Conservation (phyloP, 2,797 vertebrate genomes). For the Parambassis ranga region DNA sequence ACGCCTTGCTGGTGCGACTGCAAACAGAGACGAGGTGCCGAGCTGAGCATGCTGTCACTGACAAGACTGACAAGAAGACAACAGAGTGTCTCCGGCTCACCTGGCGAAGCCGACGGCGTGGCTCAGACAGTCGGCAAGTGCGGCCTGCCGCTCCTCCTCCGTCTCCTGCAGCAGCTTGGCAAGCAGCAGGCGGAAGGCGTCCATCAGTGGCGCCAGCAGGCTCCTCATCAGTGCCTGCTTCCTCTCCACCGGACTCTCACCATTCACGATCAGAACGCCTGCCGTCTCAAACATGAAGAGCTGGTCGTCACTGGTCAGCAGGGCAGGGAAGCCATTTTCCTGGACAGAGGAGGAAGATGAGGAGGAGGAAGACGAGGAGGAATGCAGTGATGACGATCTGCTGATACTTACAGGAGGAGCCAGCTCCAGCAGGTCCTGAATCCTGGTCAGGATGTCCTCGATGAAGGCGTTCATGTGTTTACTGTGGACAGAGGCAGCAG, state of each 20-base stretch:
- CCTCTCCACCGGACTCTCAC: slow-evolving; percentile 89
- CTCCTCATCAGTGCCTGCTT: slow-evolving; percentile 95
- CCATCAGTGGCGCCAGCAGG: slow-evolving; percentile 91
- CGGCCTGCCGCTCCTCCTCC: slow-evolving; percentile 89
- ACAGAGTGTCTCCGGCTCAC: slow-evolving; percentile 19
- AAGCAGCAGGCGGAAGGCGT: slow-evolving; percentile 91
- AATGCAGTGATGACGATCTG: neutral
- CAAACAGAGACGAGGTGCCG: neutral
- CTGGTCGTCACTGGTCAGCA: slow-evolving; percentile 96
- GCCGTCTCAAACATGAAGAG: slow-evolving; percentile 98
- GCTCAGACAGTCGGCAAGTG: slow-evolving; percentile 91
- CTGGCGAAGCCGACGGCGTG: slow-evolving; percentile 96
- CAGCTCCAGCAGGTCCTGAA: slow-evolving; percentile 95
- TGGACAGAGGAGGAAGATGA: slow-evolving; percentile 45
- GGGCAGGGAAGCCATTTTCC: slow-evolving; percentile 92
- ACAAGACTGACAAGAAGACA: neutral
- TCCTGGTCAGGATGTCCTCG: slow-evolving; percentile 93
- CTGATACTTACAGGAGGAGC: slow-evolving; percentile 86
- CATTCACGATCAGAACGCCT: slow-evolving; percentile 93
- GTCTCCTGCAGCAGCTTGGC: slow-evolving; percentile 87
- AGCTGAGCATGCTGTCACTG: rapidly evolving
- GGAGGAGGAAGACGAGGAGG: neutral
- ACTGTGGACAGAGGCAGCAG: slow-evolving; percentile 70
- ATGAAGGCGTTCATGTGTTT: slow-evolving; percentile 97
- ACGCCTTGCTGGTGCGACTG: slow-evolving; percentile 98